These are phyloP conservation scores for Elachura formosa DNA, from an alignment of 2,113 vertebrate genomes.

Conservation along the genomic window DNA sequence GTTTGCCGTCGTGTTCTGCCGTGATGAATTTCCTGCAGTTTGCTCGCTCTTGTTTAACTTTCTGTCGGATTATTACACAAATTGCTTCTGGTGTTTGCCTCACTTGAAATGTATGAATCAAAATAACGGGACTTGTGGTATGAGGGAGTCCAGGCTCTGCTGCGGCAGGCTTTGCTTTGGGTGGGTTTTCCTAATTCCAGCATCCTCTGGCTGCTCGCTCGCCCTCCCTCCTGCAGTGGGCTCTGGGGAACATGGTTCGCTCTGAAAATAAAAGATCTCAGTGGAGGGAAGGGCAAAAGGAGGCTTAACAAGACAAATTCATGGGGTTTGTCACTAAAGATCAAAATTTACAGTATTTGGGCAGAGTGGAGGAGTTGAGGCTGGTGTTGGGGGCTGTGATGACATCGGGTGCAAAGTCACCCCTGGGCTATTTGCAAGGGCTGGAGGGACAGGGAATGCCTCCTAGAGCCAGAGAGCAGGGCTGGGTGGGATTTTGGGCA, in stretches of 20 bases:
- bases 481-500: rapidly evolving
- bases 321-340: background rate
- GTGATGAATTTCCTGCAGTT: constrained; percentile 7
- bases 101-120: background rate
- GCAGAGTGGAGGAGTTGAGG: background rate
- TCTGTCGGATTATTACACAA: background rate
- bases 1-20: background rate
- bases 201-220: background rate
- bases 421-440: rapidly evolving
- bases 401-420: rapidly evolving
- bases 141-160: rapidly evolving
- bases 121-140: background rate
- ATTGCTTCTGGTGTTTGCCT: constrained; percentile 10
- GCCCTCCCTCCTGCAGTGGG: rapidly evolving
- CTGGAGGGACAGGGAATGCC: background rate
- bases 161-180: rapidly evolving
- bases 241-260: background rate
- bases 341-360: rapidly evolving
- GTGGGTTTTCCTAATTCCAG: background rate
- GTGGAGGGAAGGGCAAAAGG: background rate
- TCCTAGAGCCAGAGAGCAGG: background rate
- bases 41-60: constrained; percentile 36
- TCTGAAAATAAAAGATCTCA: background rate
- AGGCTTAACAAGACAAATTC: background rate
- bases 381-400: background rate